Evolutionary conservation across 2,888 invertebrate genomes (phyloP).

Genomic region (Rugalucina vietnamica): DNA sequence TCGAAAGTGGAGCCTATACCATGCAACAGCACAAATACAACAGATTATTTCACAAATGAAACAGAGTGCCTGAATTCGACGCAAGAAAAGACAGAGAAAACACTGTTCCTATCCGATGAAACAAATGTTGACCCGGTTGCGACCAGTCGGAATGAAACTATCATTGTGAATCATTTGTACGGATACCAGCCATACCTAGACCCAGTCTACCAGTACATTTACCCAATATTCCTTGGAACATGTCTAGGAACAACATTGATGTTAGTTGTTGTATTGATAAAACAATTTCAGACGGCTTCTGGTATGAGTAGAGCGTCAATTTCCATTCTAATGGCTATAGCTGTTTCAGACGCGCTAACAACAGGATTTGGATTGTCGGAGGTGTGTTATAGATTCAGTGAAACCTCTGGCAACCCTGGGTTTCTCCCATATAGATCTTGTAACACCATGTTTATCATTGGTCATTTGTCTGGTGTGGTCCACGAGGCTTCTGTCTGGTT

Average conservation of each 20-base stretch:
- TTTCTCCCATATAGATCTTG: not conserved
- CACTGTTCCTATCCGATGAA: not conserved
- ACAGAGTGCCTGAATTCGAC: not conserved
- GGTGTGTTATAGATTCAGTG: not conserved
- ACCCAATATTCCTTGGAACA: not conserved
- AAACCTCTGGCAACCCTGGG: not conserved
- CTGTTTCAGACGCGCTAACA: not conserved
- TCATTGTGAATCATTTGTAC: not conserved
- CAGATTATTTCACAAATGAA: not conserved
- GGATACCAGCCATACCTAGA: not conserved
- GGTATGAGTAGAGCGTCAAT: not conserved
- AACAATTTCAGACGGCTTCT: not conserved
- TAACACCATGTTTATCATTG: not conserved
- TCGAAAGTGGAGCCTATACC: too few species aligned
- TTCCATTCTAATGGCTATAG: not conserved
- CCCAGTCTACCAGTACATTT: not conserved
- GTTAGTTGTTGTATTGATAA: not conserved
- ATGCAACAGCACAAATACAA: not conserved
- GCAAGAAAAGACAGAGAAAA: not conserved
- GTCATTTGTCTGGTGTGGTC: not conserved
- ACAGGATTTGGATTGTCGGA: not conserved
- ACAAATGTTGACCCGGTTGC: not conserved
- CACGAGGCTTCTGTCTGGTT: conserved; percentile 6
- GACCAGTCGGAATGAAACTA: not conserved
- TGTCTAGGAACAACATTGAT: not conserved